Evolutionary conservation across 1,140 invertebrate genomes (phyloP).

Genomic region (Gonioctena quinquepunctata): DNA sequence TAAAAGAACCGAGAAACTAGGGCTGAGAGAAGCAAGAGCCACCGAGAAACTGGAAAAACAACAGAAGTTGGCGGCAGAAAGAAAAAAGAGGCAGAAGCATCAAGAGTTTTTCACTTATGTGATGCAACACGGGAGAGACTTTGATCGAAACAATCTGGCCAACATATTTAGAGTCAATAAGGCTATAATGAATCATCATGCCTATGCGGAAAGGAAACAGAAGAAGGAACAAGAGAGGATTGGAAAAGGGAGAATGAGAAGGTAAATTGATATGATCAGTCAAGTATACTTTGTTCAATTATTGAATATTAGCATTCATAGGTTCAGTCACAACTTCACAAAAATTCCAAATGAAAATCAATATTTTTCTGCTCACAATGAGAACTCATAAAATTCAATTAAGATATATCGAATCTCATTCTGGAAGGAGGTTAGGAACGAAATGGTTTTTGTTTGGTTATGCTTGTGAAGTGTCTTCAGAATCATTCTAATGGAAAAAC

Average conservation of each 20-base stretch:
- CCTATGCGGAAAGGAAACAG: conserved; percentile 96
- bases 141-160: conserved; percentile 77
- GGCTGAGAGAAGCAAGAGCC: conserved; percentile 91
- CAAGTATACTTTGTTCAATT: too few relatives aligned
- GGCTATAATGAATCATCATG: conserved; percentile 93
- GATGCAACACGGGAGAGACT: conserved; percentile 95
- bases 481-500: too few relatives aligned
- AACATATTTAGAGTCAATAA: conserved; percentile 91
- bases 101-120: conserved; percentile 95
- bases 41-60: conserved; percentile 99
- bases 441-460: too few relatives aligned
- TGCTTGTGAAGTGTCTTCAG: too few relatives aligned
- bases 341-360: too few relatives aligned
- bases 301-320: too few relatives aligned
- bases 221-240: conserved; percentile 99
- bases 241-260: conserved; percentile 97
- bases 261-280: too few relatives aligned
- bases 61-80: conserved; percentile 97
- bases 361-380: too few relatives aligned
- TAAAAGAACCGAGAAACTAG: conserved; percentile 94
- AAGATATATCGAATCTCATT: too few relatives aligned
- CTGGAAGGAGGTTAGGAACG: too few relatives aligned
- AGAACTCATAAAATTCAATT: too few relatives aligned
- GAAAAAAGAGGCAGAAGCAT: conserved; percentile 94
- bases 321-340: too few relatives aligned